Conservation (phyloP, 2,113 vertebrate species). For the Formicarius rufipectus region DNA sequence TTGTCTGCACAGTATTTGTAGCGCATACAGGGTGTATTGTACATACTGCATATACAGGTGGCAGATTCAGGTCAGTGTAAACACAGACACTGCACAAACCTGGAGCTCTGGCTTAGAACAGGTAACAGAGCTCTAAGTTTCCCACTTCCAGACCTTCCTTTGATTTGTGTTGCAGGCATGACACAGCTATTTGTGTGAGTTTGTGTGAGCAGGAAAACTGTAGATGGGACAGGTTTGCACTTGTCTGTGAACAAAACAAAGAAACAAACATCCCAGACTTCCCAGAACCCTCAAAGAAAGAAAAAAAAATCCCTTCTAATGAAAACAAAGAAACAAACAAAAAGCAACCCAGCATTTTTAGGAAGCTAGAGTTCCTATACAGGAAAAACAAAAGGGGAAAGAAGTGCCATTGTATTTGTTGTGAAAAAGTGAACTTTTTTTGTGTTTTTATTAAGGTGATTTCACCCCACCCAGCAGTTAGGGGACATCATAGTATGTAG, state of each 20-base stretch:
- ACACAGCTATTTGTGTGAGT: background rate
- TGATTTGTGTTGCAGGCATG: background rate
- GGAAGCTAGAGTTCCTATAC: background rate
- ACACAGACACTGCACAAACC: rapidly evolving
- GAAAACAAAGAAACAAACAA: background rate
- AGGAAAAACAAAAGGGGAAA: background rate
- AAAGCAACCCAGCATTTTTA: background rate
- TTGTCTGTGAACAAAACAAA: background rate
- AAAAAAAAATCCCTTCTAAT: background rate
- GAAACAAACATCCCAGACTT: background rate
- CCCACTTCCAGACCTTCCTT: background rate
- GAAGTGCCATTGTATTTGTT: background rate
- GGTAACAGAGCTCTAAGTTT: background rate
- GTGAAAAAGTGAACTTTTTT: background rate
- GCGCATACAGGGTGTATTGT: background rate
- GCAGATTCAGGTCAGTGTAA: background rate
- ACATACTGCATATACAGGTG: background rate
- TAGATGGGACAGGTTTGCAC: background rate
- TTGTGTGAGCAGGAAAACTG: background rate
- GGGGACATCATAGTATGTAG: background rate
- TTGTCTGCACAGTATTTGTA: background rate
- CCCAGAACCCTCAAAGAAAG: background rate
- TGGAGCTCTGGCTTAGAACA: background rate
- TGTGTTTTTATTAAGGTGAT: background rate
- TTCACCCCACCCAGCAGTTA: background rate